These are phyloP conservation scores for Eristalinus aeneus DNA, from an alignment of 2,888 invertebrate genomes.

Conservation along the genomic window DNA sequence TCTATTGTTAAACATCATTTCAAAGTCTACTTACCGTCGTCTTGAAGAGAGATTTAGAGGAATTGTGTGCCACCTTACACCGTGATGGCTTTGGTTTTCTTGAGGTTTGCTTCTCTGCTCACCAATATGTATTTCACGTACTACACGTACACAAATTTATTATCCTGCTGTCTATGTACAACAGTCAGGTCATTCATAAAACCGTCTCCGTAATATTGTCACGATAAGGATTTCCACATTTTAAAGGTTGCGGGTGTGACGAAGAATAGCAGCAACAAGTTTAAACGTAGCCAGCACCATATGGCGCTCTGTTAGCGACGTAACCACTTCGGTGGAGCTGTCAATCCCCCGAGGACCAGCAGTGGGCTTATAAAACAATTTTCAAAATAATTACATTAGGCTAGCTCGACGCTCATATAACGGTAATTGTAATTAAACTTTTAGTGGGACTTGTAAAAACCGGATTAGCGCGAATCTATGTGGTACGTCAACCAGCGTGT, in stretches of 20 bases:
- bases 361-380: neutral
- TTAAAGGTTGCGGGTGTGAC: neutral
- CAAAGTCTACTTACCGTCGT: neutral
- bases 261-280: constrained; percentile 11
- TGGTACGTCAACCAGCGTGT: neutral
- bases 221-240: neutral
- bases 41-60: too few species aligned
- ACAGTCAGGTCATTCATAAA: constrained; percentile 12
- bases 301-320: neutral
- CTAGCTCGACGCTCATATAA: neutral
- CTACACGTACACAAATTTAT: neutral
- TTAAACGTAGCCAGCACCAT: constrained; percentile 13
- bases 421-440: constrained; percentile 31
- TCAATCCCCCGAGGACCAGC: constrained; percentile 11
- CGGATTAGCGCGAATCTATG: constrained; percentile 9
- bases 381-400: constrained; percentile 28
- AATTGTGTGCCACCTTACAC: neutral
- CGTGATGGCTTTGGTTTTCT: neutral
- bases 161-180: neutral
- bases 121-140: neutral
- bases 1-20: neutral
- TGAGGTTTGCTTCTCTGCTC: neutral
- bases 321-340: neutral
- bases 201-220: neutral
- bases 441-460: constrained; percentile 15